phyloP scores from a whole-genome alignment of 2,888 invertebrate species.

The Drosophila kanekoi region DNA sequence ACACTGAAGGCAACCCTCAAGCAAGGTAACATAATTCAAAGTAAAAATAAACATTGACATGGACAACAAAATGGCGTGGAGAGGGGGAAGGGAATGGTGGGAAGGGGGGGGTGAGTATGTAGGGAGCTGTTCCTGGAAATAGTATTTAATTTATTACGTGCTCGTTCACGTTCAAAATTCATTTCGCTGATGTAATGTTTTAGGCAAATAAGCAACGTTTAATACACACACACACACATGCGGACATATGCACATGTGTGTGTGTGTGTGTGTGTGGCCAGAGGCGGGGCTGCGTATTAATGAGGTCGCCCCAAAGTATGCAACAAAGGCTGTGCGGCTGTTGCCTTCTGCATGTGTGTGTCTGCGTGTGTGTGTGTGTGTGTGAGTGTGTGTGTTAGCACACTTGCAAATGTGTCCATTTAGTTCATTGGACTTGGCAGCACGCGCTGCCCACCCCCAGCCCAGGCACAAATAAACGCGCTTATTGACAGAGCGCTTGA shows the following conservation, averaged over 20 bases:
- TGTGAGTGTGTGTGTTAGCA: constrained; percentile 25
- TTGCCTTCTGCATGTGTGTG: neutral
- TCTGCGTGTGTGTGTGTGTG: constrained; percentile 1
- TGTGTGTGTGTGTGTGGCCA: constrained; percentile 7
- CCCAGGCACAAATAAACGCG: constrained; percentile 64
- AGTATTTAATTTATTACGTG: constrained; percentile 73
- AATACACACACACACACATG: constrained; percentile 28
- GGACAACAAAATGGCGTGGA: constrained; percentile 19
- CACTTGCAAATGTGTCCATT: constrained; percentile 62
- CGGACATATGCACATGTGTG: constrained; percentile 1
- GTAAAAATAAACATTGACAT: constrained; percentile 76
- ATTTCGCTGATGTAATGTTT: constrained; percentile 79
- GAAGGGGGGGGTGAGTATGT: constrained; percentile 5
- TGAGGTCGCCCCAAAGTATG: constrained; percentile 75
- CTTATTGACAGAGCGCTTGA: constrained; percentile 74
- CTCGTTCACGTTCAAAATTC: constrained; percentile 65
- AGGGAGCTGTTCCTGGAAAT: constrained; percentile 53
- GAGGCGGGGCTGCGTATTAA: constrained; percentile 50
- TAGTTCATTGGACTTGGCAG: constrained; percentile 74
- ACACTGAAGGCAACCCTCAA: constrained; percentile 5
- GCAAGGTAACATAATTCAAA: constrained; percentile 70
- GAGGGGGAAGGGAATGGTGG: neutral
- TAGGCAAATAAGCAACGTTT: constrained; percentile 68
- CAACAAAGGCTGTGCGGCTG: constrained; percentile 49
- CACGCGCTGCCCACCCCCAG: constrained; percentile 45